Evolutionary conservation across 2,888 invertebrate genomes (phyloP).

Genomic region (Caenorhabditis sp.): DNA sequence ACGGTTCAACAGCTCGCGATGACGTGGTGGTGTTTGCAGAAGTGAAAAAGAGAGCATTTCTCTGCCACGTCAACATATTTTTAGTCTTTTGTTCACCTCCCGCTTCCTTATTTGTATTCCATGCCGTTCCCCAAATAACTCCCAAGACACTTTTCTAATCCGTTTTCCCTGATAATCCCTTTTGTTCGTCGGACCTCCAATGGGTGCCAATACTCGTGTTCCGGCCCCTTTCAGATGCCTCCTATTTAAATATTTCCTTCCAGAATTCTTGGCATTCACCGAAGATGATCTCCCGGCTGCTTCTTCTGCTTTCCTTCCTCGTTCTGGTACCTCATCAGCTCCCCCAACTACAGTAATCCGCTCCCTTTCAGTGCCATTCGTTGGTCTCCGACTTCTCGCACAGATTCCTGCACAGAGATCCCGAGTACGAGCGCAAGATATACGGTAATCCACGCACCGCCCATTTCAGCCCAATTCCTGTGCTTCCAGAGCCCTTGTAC

Average conservation of each 20-base stretch:
- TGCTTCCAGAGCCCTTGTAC: slow-evolving; percentile 46
- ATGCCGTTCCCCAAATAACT: background rate
- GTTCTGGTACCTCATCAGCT: slow-evolving; percentile 15
- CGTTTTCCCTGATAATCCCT: background rate
- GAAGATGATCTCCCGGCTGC: slow-evolving; percentile 40
- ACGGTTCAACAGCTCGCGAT: too few species aligned
- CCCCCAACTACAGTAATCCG: background rate
- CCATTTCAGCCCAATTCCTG: background rate
- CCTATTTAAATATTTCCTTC: too few species aligned
- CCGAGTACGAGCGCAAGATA: slow-evolving; percentile 34
- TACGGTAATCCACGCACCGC: slow-evolving; percentile 25
- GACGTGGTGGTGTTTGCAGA: background rate
- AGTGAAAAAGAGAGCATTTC: background rate
- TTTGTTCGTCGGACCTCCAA: too few species aligned
- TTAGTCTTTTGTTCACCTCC: background rate
- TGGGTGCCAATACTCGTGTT: too few species aligned
- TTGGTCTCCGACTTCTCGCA: slow-evolving; percentile 55
- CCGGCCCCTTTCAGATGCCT: too few species aligned
- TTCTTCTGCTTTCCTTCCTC: slow-evolving; percentile 29
- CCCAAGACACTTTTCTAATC: background rate
- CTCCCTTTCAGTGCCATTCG: slow-evolving; percentile 28
- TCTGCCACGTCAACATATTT: background rate
- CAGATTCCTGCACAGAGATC: slow-evolving; percentile 40
- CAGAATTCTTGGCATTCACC: slow-evolving; percentile 24
- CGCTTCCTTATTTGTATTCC: background rate